A percentile compares a stretch with the other conserved stretches of the same genome.
These are phyloP conservation scores for Crotalus viridis DNA, from an alignment of 2,113 vertebrate species.

Conservation along the genomic window DNA sequence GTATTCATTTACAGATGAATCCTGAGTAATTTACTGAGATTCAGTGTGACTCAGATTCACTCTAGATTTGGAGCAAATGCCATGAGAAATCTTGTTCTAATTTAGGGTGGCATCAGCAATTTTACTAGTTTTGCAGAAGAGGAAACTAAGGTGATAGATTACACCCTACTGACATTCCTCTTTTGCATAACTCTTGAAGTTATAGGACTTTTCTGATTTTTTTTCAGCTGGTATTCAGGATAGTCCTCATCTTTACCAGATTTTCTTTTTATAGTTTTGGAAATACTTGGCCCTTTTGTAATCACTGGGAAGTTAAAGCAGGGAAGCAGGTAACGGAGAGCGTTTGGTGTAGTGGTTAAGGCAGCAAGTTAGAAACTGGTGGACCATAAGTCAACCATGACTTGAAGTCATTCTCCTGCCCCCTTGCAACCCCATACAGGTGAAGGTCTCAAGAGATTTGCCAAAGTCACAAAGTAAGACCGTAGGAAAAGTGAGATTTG, in stretches of 20 bases:
- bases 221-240: neutral
- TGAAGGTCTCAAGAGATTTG: neutral
- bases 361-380: neutral
- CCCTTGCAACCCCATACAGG: neutral
- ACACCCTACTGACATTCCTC: neutral
- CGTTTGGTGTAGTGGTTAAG: neutral
- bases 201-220: neutral
- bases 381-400: neutral
- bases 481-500: neutral
- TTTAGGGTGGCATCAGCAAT: neutral
- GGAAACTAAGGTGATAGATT: neutral
- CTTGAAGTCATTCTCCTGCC: neutral
- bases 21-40: neutral
- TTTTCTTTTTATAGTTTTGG: neutral
- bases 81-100: neutral
- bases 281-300: neutral
- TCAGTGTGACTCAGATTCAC: neutral
- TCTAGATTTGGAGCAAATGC: neutral
- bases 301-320: neutral
- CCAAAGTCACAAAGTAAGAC: neutral
- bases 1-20: neutral
- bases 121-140: neutral
- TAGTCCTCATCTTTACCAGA: neutral
- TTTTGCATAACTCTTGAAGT: neutral
- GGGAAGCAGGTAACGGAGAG: neutral